Evolutionary conservation across 2,113 vertebrate species (phyloP).

Genomic region (Megaptera novaeangliae): DNA sequence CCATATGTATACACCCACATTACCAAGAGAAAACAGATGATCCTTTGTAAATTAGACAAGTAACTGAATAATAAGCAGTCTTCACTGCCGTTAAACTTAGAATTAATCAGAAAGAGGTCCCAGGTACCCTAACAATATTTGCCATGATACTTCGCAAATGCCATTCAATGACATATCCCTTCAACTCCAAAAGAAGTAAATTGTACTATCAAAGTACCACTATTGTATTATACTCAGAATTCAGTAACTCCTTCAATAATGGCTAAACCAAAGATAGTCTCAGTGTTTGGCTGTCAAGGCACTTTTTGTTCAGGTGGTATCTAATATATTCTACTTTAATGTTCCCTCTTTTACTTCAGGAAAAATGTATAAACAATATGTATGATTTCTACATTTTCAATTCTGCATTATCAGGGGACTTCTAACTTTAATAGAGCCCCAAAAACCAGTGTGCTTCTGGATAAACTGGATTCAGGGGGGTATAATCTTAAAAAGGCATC

Average conservation of each 20-base stretch:
- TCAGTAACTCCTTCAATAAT: not conserved
- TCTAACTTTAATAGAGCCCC: not conserved
- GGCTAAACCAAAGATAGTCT: not conserved
- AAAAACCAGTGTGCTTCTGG: not conserved
- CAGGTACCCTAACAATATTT: not conserved
- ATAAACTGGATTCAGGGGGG: not conserved
- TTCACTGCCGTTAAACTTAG: not conserved
- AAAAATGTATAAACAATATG: not conserved
- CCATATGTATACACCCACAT: fast-evolving
- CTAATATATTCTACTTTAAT: not conserved
- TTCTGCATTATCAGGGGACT: not conserved
- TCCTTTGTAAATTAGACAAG: not conserved
- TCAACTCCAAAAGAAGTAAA: not conserved
- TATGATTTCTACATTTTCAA: not conserved
- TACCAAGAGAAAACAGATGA: not conserved
- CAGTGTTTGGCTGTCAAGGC: not conserved
- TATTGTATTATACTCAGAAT: not conserved
- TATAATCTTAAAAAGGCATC: not conserved
- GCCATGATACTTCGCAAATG: not conserved
- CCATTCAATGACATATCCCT: not conserved
- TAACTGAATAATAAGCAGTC: not conserved
- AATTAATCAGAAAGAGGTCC: not conserved
- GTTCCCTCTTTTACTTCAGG: not conserved
- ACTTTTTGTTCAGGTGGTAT: not conserved
- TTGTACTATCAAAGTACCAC: not conserved